Percentiles rank a stretch among this genome's conserved stretches.
phyloP scores from a whole-genome alignment of 2,888 invertebrate species.

The Brenthis daphne region DNA sequence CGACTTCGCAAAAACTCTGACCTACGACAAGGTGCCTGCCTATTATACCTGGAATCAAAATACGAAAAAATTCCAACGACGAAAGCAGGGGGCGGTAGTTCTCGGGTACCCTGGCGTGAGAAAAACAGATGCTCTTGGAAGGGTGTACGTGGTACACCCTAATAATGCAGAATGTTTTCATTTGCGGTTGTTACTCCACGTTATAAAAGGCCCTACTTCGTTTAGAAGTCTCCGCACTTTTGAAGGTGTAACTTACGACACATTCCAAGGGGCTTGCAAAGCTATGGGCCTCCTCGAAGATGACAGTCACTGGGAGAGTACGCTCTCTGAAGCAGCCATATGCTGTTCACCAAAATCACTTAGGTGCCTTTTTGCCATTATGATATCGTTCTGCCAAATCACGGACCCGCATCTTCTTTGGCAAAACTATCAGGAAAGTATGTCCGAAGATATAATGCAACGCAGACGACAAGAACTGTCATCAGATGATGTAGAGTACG shows the following conservation, averaged over 20 bases:
- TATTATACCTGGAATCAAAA: conserved; percentile 38
- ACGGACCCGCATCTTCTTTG: conserved; percentile 42
- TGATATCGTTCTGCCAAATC: conserved; percentile 42
- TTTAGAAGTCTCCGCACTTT: conserved; percentile 12
- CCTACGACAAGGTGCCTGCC: conserved; percentile 37
- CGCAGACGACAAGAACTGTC: conserved; percentile 43
- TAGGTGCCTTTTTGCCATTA: conserved; percentile 44
- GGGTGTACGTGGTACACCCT: conserved; percentile 34
- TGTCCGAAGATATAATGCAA: conserved; percentile 44
- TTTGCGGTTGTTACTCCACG: conserved; percentile 35
- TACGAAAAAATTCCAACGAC: conserved; percentile 33
- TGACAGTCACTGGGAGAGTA: conserved; percentile 45
- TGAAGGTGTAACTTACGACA: conserved; percentile 40
- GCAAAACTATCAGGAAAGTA: conserved; percentile 44
- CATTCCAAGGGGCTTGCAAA: conserved; percentile 43
- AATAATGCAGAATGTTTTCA: conserved; percentile 35
- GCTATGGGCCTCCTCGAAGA: conserved; percentile 45
- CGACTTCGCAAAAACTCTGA: conserved; percentile 14
- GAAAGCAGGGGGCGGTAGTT: conserved; percentile 21
- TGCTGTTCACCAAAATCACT: conserved; percentile 42
- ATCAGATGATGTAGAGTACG: conserved; percentile 36
- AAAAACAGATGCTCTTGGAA: conserved; percentile 31
- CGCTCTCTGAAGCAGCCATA: conserved; percentile 44
- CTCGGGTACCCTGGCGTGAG: conserved; percentile 27
- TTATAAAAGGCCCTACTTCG: conserved; percentile 33